Percentiles rank a stretch among this genome's conserved stretches.
phyloP scores from a whole-genome alignment of 1,140 invertebrate species.

The Sycophaga agraensis region DNA sequence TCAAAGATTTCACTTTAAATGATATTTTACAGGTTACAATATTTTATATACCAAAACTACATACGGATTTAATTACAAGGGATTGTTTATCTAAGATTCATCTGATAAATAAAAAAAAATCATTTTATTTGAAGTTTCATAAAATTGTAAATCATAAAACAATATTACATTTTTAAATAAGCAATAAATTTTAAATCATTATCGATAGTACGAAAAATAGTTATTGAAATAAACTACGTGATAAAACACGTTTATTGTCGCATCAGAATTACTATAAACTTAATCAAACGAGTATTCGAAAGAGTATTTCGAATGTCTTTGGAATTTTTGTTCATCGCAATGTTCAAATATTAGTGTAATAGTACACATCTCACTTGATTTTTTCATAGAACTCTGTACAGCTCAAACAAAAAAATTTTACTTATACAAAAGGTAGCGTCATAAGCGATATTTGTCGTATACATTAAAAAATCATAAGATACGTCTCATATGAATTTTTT shows the following conservation, averaged over 20 bases:
- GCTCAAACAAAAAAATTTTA: slow-evolving; percentile 14
- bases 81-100: too few species aligned
- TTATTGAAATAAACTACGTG: slow-evolving; percentile 5
- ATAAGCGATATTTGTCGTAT: slow-evolving; percentile 14
- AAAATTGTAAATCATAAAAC: slow-evolving; percentile 2
- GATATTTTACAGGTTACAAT: too few species aligned
- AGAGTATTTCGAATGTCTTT: slow-evolving; percentile 18
- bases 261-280: slow-evolving; percentile 1
- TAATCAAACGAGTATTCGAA: slow-evolving; percentile 16
- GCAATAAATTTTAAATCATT: neutral
- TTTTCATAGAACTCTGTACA: slow-evolving; percentile 23
- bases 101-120: neutral
- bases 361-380: neutral
- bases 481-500: slow-evolving; percentile 14
- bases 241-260: neutral
- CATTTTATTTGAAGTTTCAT: neutral
- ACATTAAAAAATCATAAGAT: slow-evolving; percentile 12
- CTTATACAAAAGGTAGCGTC: slow-evolving; percentile 22
- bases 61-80: too few species aligned
- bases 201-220: neutral
- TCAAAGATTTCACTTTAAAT: too few species aligned
- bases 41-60: too few species aligned
- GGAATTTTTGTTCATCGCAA: slow-evolving; percentile 7
- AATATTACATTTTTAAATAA: neutral
- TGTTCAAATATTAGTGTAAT: neutral